phyloP scores from a whole-genome alignment of 1,140 invertebrate genomes.

The Limonius californicus region DNA sequence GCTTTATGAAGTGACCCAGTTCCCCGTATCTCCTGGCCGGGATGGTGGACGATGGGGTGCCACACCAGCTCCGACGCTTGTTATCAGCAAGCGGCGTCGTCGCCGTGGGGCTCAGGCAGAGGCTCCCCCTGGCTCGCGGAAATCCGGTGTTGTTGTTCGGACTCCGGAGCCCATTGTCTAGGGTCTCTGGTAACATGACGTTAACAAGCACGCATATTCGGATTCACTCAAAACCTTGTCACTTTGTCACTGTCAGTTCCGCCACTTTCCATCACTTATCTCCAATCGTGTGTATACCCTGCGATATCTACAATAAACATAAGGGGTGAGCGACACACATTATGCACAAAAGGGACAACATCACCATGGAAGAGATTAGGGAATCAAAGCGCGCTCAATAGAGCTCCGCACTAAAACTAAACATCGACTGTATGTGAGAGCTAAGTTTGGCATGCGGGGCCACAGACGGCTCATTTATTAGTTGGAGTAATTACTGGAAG shows the following conservation, averaged over 20 bases:
- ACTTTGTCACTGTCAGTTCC: constrained; percentile 10
- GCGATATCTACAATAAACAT: background rate
- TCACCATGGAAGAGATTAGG: background rate
- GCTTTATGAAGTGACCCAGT: constrained; percentile 41
- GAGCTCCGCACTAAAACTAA: background rate
- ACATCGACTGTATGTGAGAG: no score
- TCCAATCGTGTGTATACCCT: background rate
- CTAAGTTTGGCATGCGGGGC: no score
- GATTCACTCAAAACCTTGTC: background rate
- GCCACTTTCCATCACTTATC: constrained; percentile 11
- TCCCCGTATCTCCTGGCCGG: constrained; percentile 40
- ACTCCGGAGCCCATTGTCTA: constrained; percentile 44
- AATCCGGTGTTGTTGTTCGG: constrained; percentile 38
- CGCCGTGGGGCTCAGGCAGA: constrained; percentile 40
- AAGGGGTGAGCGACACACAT: background rate
- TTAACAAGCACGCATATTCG: background rate
- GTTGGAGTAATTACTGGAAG: no score
- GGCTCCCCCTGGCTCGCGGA: constrained; percentile 39
- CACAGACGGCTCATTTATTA: no score
- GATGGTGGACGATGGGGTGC: constrained; percentile 34
- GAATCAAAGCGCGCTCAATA: background rate
- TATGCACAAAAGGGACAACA: background rate
- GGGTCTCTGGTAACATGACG: constrained; percentile 40
- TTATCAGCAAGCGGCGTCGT: constrained; percentile 32
- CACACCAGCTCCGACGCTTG: constrained; percentile 43